Percentiles rank a stretch among this genome's conserved stretches.
phyloP scores from a whole-genome alignment of 2,888 invertebrate genomes.

The Petrophora chlorosata region DNA sequence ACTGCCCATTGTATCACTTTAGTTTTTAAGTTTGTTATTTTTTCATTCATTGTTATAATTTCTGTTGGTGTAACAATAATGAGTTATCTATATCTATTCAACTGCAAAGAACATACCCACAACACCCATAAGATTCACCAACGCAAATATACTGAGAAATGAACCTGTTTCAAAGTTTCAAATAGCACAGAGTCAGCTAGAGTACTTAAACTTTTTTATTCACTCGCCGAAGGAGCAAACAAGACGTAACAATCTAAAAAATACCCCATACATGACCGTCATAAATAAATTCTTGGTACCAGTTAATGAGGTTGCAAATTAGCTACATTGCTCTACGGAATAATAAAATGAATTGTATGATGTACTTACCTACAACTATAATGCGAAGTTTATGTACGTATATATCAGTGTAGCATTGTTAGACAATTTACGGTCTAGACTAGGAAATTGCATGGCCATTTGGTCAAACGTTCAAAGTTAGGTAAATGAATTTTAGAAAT shows the following conservation, averaged over 20 bases:
- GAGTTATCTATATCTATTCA: too few species aligned
- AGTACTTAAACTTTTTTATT: slow-evolving; percentile 1
- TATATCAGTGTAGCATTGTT: not conserved
- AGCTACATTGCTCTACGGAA: slow-evolving; percentile 8
- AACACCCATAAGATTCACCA: too few species aligned
- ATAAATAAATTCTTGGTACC: slow-evolving; percentile 4
- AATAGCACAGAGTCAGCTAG: too few species aligned
- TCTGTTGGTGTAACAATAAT: too few species aligned
- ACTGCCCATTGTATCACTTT: too few species aligned
- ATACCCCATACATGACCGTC: not conserved
- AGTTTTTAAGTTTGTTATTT: too few species aligned
- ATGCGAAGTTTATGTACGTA: not conserved
- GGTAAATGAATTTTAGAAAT: too few species aligned
- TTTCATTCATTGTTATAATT: too few species aligned
- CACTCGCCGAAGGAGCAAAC: not conserved
- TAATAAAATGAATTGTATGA: slow-evolving; percentile 4
- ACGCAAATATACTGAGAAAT: too few species aligned
- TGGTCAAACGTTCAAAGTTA: too few species aligned
- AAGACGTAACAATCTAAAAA: slow-evolving; percentile 1
- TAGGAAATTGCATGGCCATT: not conserved
- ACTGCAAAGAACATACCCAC: too few species aligned
- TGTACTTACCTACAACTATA: not conserved
- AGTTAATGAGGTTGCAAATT: slow-evolving; percentile 10
- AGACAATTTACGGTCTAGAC: not conserved
- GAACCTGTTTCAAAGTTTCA: too few species aligned